These are phyloP conservation scores for Eptesicus fuscus DNA, from an alignment of 2,113 vertebrate species.

Conservation along the genomic window DNA sequence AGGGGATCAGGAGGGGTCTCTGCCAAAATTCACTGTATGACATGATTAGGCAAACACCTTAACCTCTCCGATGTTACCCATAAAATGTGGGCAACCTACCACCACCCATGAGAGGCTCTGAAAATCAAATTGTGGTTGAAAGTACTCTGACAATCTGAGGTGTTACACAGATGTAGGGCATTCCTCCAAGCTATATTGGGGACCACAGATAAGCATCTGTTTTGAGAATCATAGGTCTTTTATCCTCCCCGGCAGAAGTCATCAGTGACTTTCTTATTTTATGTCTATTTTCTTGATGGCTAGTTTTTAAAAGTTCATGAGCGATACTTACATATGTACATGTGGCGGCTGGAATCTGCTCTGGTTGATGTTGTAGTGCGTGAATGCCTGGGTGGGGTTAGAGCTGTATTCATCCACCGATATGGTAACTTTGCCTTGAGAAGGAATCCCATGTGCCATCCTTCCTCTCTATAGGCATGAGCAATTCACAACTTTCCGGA, in stretches of 20 bases:
- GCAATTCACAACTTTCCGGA: slow-evolving; percentile 91
- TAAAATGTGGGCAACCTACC: background rate
- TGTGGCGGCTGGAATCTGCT: slow-evolving; percentile 99
- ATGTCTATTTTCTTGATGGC: background rate
- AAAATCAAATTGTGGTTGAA: background rate
- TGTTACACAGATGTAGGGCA: background rate
- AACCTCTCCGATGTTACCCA: background rate
- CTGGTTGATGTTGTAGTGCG: slow-evolving; percentile 99
- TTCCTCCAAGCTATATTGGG: background rate
- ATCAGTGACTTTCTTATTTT: background rate
- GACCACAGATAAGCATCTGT: slow-evolving; percentile 29
- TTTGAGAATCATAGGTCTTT: background rate
- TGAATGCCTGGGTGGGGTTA: slow-evolving; percentile 98
- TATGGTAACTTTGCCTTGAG: slow-evolving; percentile 97
- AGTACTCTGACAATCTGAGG: background rate
- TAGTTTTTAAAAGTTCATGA: background rate
- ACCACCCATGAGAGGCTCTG: background rate
- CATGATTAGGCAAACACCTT: background rate
- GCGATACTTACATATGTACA: slow-evolving; percentile 95
- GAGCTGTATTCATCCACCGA: slow-evolving; percentile 99
- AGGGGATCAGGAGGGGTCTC: background rate
- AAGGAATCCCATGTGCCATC: slow-evolving; percentile 96
- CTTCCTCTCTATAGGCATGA: slow-evolving; percentile 93
- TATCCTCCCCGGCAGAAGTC: background rate
- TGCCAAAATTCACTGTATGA: background rate